phyloP scores from a whole-genome alignment of 2,888 invertebrate species.

The Idaea straminata region DNA sequence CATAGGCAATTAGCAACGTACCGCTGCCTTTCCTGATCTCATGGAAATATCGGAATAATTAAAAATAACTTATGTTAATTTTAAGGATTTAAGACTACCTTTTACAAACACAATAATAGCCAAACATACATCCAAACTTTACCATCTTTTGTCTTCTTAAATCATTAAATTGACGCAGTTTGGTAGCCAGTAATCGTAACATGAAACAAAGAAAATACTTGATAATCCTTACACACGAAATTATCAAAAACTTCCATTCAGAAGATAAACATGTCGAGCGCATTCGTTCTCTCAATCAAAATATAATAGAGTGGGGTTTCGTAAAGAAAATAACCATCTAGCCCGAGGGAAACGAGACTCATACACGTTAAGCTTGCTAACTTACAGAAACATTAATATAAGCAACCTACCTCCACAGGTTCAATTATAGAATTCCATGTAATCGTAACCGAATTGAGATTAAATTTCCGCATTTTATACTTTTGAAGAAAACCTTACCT shows the following conservation, averaged over 20 bases:
- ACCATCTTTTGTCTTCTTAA: too few species aligned
- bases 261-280: conserved; percentile 50
- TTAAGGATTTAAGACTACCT: too few species aligned
- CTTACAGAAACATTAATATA: conserved; percentile 41
- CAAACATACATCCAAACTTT: too few species aligned
- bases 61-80: too few species aligned
- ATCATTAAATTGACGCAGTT: too few species aligned
- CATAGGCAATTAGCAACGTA: too few species aligned
- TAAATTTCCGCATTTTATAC: neutral
- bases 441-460: neutral
- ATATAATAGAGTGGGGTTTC: conserved; percentile 47
- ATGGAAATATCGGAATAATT: too few species aligned
- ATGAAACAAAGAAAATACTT: conserved; percentile 12
- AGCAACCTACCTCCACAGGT: conserved; percentile 6
- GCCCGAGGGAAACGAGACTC: conserved; percentile 51
- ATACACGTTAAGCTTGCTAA: conserved; percentile 42
- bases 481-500: too few species aligned
- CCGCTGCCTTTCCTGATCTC: too few species aligned
- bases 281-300: conserved; percentile 58
- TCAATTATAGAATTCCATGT: neutral
- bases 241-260: conserved; percentile 26
- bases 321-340: conserved; percentile 44
- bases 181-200: conserved; percentile 5
- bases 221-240: conserved; percentile 14
- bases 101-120: too few species aligned